Base-by-base conservation (phyloP, 2,113 vertebrate species). In the Hydropotes inermis region DNA sequence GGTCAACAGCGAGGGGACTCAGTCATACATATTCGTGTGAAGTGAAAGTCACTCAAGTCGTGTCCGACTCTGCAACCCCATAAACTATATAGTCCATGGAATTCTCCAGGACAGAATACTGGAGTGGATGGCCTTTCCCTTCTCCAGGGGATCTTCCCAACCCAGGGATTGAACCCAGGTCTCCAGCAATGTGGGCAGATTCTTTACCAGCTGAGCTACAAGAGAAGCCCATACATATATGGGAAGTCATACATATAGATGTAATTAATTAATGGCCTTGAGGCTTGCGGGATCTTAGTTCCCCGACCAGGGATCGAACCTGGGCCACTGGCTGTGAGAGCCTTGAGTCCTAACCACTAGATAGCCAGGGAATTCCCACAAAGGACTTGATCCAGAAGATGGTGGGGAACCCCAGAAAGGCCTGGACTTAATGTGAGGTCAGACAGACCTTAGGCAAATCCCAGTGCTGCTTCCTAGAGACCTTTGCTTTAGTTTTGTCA, bases 311-410 rank as follows among this genome's bases (percentile, higher is more conserved):
- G 47, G 16, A 52, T 33, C 5, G 30, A 52, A 81, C 78, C 47
- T 52, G 78, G 30, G 47, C 47, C 76, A 17, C 28, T 50, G 76
- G 27, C 76, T 0, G 8, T 79, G 76, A 79, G 76, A 50, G 45
- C 27, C 27, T 6, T 1, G 15, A 79, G 45, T 17, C 45, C 78
- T 50, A 33, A 50, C 45, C 45, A 52, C 47, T 81, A 28, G 78
- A 81, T 33, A 6, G 47, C 78, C 78, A 81, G 47, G 78, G 78
- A 81, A 81, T n/a, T 52, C 78, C 30, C 78, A 81, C 47, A 81
- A n/a, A 52, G 43, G 54, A 50, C 74, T 79, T 23, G 54, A 74
- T 57, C 94, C 64, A 57, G 86, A 91, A 67, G 58, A 84, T 36
- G 61, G 23, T 7, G 27, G 17, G 23, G 74, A 50, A 57, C 33